Conservation (phyloP, 2,797 vertebrate species). For the Paedocypris micromegethes region DNA sequence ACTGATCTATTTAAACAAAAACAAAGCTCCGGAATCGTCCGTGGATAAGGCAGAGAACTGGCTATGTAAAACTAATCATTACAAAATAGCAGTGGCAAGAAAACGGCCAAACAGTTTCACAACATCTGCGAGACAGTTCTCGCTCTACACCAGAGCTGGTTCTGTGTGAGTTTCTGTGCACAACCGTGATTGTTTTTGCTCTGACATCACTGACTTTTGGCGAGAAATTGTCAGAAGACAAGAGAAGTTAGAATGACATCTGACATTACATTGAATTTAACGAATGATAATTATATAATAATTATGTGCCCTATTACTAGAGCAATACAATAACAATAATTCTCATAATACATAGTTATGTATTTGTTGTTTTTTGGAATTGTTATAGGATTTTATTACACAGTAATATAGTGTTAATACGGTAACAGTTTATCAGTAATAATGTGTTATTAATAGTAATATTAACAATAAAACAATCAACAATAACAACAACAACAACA, state of each 20-base stretch:
- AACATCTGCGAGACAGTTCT: constrained; percentile 41
- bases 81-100: constrained; percentile 19
- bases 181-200: constrained; percentile 34
- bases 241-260: constrained; percentile 4
- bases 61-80: constrained; percentile 8
- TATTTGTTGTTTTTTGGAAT: too few relatives aligned
- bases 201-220: constrained; percentile 28
- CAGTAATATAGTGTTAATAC: too few relatives aligned
- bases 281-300: too few relatives aligned
- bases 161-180: constrained; percentile 36
- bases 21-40: constrained; percentile 12
- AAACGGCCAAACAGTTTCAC: constrained; percentile 34
- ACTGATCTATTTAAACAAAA: neutral
- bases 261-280: neutral
- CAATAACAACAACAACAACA: too few relatives aligned
- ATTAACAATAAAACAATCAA: too few relatives aligned
- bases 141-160: constrained; percentile 31
- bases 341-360: too few relatives aligned
- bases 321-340: too few relatives aligned
- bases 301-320: too few relatives aligned
- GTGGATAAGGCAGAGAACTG: neutral
- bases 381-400: too few relatives aligned
- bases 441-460: too few relatives aligned
- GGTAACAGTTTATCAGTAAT: too few relatives aligned
- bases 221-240: neutral